These are phyloP conservation scores for Papilio polyxenes DNA, from an alignment of 1,140 invertebrate species.

Conservation along the genomic window DNA sequence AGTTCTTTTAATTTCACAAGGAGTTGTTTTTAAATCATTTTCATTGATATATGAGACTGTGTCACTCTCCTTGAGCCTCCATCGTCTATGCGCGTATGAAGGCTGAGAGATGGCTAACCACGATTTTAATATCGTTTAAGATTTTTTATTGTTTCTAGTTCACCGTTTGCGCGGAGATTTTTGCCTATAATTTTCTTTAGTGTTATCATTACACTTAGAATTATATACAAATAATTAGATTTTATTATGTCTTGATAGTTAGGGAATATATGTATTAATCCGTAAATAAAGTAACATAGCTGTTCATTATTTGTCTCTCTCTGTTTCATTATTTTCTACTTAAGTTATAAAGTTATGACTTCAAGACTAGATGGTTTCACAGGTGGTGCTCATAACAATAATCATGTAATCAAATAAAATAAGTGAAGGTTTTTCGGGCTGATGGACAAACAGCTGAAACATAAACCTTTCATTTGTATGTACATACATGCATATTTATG, in stretches of 20 bases:
- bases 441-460: too few relatives aligned
- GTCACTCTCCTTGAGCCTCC: not conserved
- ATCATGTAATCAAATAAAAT: too few relatives aligned
- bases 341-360: not conserved
- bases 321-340: slow-evolving; percentile 1
- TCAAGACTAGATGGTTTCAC: too few relatives aligned
- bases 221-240: slow-evolving; percentile 8
- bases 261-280: slow-evolving; percentile 2
- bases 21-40: not conserved
- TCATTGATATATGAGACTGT: not conserved
- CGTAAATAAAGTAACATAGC: slow-evolving; percentile 25
- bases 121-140: slow-evolving; percentile 13
- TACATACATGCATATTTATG: too few relatives aligned
- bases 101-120: not conserved
- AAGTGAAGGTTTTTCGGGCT: too few relatives aligned
- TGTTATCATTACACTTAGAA: slow-evolving; percentile 11
- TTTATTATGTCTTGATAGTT: slow-evolving; percentile 11
- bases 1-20: not conserved
- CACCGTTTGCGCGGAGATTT: not conserved
- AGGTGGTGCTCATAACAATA: too few relatives aligned
- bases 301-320: not conserved
- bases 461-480: too few relatives aligned
- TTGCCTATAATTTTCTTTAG: slow-evolving; percentile 15
- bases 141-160: slow-evolving; percentile 6
- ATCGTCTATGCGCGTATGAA: not conserved